Base-by-base conservation (phyloP, 2,113 vertebrate genomes). In the Notechis scutatus region DNA sequence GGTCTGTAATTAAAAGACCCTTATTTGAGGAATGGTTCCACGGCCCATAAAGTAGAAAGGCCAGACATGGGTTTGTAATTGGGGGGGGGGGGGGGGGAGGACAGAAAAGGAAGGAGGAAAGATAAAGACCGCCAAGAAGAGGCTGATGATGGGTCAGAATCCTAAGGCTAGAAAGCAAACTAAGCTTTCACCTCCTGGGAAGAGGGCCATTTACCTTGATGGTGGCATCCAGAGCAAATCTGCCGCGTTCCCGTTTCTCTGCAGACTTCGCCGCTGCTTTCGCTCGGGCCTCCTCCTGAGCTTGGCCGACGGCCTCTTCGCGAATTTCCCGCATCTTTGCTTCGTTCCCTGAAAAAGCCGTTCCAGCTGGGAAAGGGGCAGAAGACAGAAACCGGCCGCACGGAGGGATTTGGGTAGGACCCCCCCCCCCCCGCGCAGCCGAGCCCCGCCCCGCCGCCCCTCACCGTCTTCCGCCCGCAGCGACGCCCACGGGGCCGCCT, bases 141-240 rank as follows among this genome's bases (percentile, higher is more conserved):
- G n/a, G 6, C 34, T 39, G 20, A 34, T 8, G 34, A 39, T 81
- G 15, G 26, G n/a, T 81, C 74, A 9, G 34, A 81, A 10, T 42
- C 7, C 74, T 8, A 42, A 42, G 34, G 69, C 69, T 81, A 34
- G 7, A 81, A 21, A 34, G 20, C 69, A 81, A 81, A 81, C 89
- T n/a, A n/a, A n/a, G 64, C 12, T 26, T 64, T 64, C 29, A 5
- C 29, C n/a, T 7, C 69, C 34, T 39, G 7, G 74, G 3, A 42
- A 6, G 69, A 39, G 15, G 74, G 14, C n/a, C 87, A 29, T 93
- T 95, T 96, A 98, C 99, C 98, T 98, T 98, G 98, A 99, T 99
- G 97, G 98, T 98, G 86, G 97, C 98, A 94, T 98, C 96, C 94
- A 99, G 96, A 5, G 99, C 94, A 39, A 98, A 99, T 90, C 98